These are phyloP conservation scores for Pardosa pseudoannulata DNA, from an alignment of 2,888 invertebrate species.

Conservation along the genomic window DNA sequence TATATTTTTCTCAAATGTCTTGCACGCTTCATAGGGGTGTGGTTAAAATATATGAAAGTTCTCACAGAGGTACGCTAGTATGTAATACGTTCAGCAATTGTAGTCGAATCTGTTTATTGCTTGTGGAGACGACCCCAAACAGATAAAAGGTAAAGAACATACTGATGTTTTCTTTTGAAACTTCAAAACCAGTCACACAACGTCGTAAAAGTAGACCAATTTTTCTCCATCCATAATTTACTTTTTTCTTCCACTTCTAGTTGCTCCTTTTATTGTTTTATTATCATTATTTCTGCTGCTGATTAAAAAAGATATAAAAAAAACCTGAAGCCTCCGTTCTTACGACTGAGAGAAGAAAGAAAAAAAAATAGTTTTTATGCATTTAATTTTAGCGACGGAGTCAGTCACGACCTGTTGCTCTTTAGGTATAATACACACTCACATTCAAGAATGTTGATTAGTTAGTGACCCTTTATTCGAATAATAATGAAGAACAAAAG, in stretches of 20 bases:
- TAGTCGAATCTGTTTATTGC: no score
- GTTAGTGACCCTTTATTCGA: constrained; percentile 12
- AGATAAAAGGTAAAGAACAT: not conserved
- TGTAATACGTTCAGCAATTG: no score
- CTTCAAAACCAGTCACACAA: constrained; percentile 27
- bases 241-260: constrained; percentile 13
- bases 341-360: not conserved
- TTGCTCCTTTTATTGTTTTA: constrained; percentile 43
- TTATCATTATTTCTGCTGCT: constrained; percentile 4
- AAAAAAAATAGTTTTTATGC: not conserved
- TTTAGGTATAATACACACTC: not conserved
- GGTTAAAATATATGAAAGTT: no score
- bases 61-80: no score
- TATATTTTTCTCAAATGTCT: no score
- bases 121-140: not conserved
- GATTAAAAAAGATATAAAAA: constrained; percentile 31
- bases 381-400: constrained; percentile 7
- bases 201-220: constrained; percentile 34
- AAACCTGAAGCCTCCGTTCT: not conserved
- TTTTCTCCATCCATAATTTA: constrained; percentile 26
- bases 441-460: constrained; percentile 33
- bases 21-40: no score
- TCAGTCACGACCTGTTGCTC: constrained; percentile 33
- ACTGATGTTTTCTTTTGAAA: not conserved
- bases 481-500: constrained; percentile 13